phyloP scores from a whole-genome alignment of 2,797 vertebrate species.

The Phrynocephalus vlangalii region DNA sequence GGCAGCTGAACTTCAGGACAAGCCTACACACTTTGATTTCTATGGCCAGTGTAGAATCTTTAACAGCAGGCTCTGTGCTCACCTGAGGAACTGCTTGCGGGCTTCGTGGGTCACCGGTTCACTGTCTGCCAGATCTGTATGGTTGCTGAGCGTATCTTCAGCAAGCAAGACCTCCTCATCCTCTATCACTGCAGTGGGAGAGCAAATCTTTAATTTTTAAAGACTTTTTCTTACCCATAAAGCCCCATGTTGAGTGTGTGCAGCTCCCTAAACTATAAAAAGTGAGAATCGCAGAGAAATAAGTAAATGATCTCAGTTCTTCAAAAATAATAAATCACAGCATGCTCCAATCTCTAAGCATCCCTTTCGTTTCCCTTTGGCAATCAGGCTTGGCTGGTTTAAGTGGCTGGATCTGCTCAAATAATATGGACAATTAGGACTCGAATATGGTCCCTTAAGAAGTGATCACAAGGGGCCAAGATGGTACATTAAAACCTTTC shows the following conservation, averaged over 20 bases:
- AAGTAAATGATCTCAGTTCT: background rate
- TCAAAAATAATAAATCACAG: background rate
- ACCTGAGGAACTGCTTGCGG: conserved; percentile 93
- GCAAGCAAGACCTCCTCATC: conserved; percentile 84
- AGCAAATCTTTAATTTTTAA: conserved; percentile 38
- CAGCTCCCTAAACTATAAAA: conserved; percentile 1
- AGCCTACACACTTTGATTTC: background rate
- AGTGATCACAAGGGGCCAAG: background rate
- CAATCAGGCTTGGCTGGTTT: background rate
- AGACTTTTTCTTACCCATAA: conserved; percentile 13
- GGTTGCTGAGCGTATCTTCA: conserved; percentile 91
- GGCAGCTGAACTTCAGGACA: conserved; percentile 16
- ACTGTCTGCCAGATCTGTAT: conserved; percentile 87
- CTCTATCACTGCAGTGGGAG: conserved; percentile 72
- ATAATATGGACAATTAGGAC: background rate
- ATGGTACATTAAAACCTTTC: background rate
- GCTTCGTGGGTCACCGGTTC: conserved; percentile 87
- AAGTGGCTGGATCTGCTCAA: background rate
- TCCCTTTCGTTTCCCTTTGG: background rate
- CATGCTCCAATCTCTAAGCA: background rate
- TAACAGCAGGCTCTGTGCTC: background rate
- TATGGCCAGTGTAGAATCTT: background rate
- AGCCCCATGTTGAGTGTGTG: background rate
- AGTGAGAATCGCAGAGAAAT: background rate
- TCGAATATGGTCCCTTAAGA: background rate